A percentile compares a stretch with the other conserved stretches of the same genome.
Conservation (phyloP, 1,140 invertebrate species). For the Mamestra configurata region DNA sequence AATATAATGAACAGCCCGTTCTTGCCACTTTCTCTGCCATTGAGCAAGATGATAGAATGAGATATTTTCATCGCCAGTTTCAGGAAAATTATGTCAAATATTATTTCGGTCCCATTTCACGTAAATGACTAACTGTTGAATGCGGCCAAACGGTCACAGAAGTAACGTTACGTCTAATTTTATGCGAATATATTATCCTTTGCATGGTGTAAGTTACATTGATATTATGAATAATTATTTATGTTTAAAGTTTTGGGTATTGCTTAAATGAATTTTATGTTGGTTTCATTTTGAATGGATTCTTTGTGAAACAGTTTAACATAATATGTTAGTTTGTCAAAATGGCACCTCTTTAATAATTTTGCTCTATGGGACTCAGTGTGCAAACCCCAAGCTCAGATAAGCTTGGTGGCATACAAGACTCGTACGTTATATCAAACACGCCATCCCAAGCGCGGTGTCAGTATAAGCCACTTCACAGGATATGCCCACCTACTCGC, state of each 20-base stretch:
- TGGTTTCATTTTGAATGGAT: too few relatives aligned
- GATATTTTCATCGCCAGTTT: neutral
- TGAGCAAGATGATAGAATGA: neutral
- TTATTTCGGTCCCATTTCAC: neutral
- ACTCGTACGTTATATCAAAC: too few relatives aligned
- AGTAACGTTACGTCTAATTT: neutral
- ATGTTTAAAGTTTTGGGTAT: neutral
- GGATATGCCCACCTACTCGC: too few relatives aligned
- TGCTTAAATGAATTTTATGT: too few relatives aligned
- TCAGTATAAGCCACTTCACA: too few relatives aligned
- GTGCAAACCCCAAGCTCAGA: too few relatives aligned
- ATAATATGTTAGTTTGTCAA: too few relatives aligned
- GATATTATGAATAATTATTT: neutral
- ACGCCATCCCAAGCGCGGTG: too few relatives aligned
- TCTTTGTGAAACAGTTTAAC: too few relatives aligned
- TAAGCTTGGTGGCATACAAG: too few relatives aligned
- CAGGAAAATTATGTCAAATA: neutral
- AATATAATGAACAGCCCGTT: neutral
- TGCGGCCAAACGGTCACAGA: neutral
- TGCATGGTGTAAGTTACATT: neutral
- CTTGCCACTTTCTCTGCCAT: neutral
- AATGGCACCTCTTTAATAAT: too few relatives aligned
- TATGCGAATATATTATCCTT: constrained; percentile 24
- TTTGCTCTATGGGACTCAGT: too few relatives aligned
- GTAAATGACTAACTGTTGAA: neutral